Evolutionary conservation across 2,113 vertebrate species (phyloP).

Genomic region (Myiozetetes cayanensis): DNA sequence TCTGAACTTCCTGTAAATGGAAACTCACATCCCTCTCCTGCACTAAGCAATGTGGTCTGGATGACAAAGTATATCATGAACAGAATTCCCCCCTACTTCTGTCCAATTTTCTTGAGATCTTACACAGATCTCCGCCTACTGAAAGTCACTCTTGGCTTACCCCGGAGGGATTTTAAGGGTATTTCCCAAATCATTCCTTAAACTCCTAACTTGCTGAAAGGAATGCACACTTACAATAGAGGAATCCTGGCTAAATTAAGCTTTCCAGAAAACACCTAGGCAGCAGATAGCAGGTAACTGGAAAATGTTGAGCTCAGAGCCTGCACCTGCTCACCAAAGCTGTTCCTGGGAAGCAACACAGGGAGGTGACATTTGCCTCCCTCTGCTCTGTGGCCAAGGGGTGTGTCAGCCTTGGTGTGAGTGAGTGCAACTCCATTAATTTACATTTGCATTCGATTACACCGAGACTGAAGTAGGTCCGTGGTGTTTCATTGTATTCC

Average conservation of each 20-base stretch:
- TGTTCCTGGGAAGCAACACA: not conserved
- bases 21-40: not conserved
- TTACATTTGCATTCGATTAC: conserved; percentile 6
- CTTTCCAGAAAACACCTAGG: not conserved
- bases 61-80: not conserved
- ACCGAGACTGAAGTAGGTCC: not conserved
- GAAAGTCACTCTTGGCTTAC: not conserved
- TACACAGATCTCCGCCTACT: not conserved
- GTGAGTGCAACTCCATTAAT: not conserved
- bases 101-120: not conserved
- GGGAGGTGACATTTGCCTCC: not conserved
- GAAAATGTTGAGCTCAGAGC: not conserved
- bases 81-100: not conserved
- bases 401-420: not conserved
- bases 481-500: not conserved
- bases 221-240: not conserved
- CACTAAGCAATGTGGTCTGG: not conserved
- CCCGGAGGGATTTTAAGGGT: not conserved
- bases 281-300: not conserved
- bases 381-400: not conserved
- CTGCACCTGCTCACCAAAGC: not conserved
- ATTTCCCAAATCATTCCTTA: not conserved
- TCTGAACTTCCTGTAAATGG: not conserved
- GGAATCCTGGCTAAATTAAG: not conserved
- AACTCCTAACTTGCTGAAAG: not conserved